Percentiles rank a stretch among this genome's conserved stretches.
phyloP scores from a whole-genome alignment of 23 tunicate genomes.

The Pegea sp. region DNA sequence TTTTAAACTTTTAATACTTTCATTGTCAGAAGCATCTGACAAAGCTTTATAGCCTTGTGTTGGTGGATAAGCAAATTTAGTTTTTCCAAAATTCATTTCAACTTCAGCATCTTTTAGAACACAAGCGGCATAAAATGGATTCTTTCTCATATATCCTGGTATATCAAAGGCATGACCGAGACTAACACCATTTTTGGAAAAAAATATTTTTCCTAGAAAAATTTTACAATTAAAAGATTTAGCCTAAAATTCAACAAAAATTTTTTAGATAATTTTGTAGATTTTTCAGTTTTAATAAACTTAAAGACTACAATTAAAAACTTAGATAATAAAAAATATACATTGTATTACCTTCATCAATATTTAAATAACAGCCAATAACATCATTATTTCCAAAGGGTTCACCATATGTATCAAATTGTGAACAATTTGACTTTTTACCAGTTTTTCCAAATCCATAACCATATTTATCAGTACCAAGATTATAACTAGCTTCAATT shows the following conservation, averaged over 20 bases:
- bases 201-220: conserved; percentile 28
- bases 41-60: conserved; percentile 24
- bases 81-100: conserved; percentile 46
- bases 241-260: too few relatives aligned
- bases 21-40: conserved; percentile 18
- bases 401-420: conserved; percentile 91
- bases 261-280: too few relatives aligned
- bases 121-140: conserved; percentile 67
- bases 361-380: conserved; percentile 68
- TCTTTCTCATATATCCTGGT: conserved; percentile 30
- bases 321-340: too few relatives aligned
- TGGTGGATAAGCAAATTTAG: conserved; percentile 47
- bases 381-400: conserved; percentile 79
- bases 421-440: conserved; percentile 66
- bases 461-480: conserved; percentile 75
- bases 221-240: not conserved
- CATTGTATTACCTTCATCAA: conserved; percentile 41
- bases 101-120: conserved; percentile 83
- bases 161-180: conserved; percentile 95
- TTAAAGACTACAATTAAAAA: too few relatives aligned
- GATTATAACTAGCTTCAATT: conserved; percentile 42
- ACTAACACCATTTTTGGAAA: conserved; percentile 62
- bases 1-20: conserved; percentile 1
- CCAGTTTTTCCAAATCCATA: conserved; percentile 97
- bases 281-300: too few relatives aligned